Percentiles rank a stretch among this genome's conserved stretches.
phyloP scores from a whole-genome alignment of 2,888 invertebrate species.

The Thymelicus sylvestris region DNA sequence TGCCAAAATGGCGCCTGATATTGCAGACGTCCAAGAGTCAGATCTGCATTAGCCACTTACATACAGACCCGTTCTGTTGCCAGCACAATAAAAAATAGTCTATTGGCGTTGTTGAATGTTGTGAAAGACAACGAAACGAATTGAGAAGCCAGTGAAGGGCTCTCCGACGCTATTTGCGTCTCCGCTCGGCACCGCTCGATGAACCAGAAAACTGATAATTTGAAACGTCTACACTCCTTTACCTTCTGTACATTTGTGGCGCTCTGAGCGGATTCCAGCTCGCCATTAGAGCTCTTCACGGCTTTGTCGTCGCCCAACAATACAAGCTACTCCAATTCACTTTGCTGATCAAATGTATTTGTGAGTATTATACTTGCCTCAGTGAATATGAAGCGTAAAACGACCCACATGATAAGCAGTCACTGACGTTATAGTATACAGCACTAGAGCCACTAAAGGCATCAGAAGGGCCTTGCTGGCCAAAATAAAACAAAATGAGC shows the following conservation, averaged over 20 bases:
- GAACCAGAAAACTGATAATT: constrained; percentile 20
- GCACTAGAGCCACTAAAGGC: too few relatives aligned
- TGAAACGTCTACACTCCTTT: constrained; percentile 15
- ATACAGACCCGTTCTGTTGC: background rate
- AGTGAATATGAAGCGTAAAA: too few relatives aligned
- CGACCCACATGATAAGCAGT: too few relatives aligned
- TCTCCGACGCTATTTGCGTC: constrained; percentile 14
- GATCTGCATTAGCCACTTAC: too few relatives aligned
- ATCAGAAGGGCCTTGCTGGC: too few relatives aligned
- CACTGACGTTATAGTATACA: too few relatives aligned
- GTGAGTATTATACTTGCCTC: too few relatives aligned
- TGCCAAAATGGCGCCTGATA: too few relatives aligned
- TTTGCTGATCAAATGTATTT: background rate
- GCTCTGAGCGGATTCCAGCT: background rate
- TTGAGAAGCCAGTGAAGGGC: constrained; percentile 21
- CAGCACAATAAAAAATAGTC: too few relatives aligned
- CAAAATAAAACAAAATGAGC: too few relatives aligned
- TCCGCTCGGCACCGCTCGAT: constrained; percentile 3
- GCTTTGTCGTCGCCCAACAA: constrained; percentile 1
- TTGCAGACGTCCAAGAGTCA: too few relatives aligned
- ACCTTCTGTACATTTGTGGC: constrained; percentile 1
- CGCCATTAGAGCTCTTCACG: background rate
- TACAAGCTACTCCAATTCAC: background rate
- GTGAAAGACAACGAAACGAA: constrained; percentile 15
- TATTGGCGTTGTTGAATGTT: background rate